Base-by-base conservation (phyloP, 2,797 vertebrate species). In the Macrochelys suwanniensis region DNA sequence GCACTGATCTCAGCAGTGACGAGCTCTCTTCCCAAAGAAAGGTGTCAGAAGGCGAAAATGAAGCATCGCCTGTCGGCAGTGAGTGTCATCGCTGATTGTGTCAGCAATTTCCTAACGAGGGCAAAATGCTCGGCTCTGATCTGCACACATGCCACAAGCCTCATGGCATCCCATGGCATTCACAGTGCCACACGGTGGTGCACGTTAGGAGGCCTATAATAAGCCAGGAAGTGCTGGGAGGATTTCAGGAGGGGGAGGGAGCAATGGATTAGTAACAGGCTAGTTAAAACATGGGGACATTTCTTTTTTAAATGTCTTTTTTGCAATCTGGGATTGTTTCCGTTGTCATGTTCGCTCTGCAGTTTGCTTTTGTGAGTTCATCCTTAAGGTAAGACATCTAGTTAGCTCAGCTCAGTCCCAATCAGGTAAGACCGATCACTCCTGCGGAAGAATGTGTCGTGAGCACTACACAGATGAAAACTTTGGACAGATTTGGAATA, bases 1-100 rank as follows among this genome's bases (percentile, higher is more conserved):
- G 51, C 76, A 87, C 93, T 56, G 89, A 57, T 59, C 80, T 54
- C 2, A 0, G 91, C 96, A 42, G 5, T 82, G 89, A 94, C 1
- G 12, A 95, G 93, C 56, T 50, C 87, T 82, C 92, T 91, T 93
- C 93, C 94, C 87, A n/a, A 91, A 51, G 76, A 25, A 92, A 97
- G 91, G 92, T 95, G 94, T 86, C 10, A 5, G 76, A 68, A 37
- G 93, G 54, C 4, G 19, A 47, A 26, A 76, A 50, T 47, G 90
- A 37, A 68, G 28, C 82, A 54, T n/a, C 19, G 82, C 54, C 90
- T 45, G 84, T 7, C 68, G 92, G 50, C n/a, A 54, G 53, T 54
- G 53, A 65, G 57, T 84, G 93, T 87, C 89, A 87, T 80, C 78
- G 87, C 7, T 10, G 92, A 49, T 59, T 80, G 81, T 80, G 77